Conservation (phyloP, 2,797 vertebrate species). For the Thripadectes ignobilis region DNA sequence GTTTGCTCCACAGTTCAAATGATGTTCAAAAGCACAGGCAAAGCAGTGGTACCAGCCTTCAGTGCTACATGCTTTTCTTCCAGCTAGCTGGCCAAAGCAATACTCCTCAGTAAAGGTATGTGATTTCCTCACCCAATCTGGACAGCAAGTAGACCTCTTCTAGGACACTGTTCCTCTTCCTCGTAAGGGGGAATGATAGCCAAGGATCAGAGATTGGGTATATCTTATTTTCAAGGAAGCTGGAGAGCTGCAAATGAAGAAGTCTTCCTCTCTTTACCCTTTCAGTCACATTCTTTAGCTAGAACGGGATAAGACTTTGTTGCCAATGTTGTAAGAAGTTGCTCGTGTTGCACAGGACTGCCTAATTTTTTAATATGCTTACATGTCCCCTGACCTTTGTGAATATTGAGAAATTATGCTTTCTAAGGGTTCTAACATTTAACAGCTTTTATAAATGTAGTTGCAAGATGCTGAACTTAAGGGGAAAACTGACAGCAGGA, state of each 20-base stretch:
- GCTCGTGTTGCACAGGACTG: neutral
- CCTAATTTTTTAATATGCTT: neutral
- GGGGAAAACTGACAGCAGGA: neutral
- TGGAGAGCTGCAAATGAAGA: neutral
- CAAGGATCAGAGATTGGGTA: neutral
- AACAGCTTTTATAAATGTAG: neutral
- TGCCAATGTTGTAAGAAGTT: neutral
- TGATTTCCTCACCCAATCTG: neutral
- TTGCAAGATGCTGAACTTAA: neutral
- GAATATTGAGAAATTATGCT: neutral
- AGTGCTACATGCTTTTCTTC: neutral
- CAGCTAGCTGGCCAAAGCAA: neutral
- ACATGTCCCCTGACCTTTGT: neutral
- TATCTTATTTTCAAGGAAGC: neutral
- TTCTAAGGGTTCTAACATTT: neutral
- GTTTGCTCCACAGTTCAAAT: neutral
- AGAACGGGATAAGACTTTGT: neutral
- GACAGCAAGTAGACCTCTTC: neutral
- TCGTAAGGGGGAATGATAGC: neutral
- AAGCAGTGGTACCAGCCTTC: neutral
- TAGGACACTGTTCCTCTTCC: neutral
- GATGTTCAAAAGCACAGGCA: neutral
- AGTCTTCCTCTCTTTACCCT: neutral
- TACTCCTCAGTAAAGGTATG: accelerated
- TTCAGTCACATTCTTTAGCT: neutral